Evolutionary conservation across 2,113 vertebrate genomes (phyloP), one percentile per base, ranked within the genome.

Genomic region (Carassius gibelio): DNA sequence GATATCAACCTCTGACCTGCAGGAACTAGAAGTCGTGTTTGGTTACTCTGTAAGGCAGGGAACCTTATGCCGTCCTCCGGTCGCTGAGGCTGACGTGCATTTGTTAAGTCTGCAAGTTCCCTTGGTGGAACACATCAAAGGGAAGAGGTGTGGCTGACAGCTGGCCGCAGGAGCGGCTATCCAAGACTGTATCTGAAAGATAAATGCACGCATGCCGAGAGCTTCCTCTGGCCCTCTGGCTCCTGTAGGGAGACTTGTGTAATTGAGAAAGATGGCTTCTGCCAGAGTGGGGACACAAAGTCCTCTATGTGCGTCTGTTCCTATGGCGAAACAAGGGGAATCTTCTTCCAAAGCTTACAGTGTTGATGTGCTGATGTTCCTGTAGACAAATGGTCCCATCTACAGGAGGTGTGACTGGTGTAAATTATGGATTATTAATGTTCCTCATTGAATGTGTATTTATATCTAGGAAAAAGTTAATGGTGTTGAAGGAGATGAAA

Each of bases 1-100:
- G 84, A 91, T 81, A 88, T 88, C 91, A 88, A 85, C 83, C 88
- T 69, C 92, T 93, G 92, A 93, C 94, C 92, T 94, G 88, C 86
- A 91, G 89, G 89, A 83, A 77, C 91, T 90, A 88, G 90, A 89
- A 91, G 72, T 55, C 85, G 86, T 88, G 90, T 90, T 90, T 92
- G 89, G 88, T 88, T 91, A 91, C 82, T 83, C 68, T 45, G 87
- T 87, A 90, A 68, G 82, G 87, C 86, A 87, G 30, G 30, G 74
- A 82, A 48, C 80, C 19, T 34, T 19, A 71, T 52, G 74, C 52
- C 1, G 42, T 76, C 69, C 30, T 76, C 62, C 21, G 38, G 71
- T 69, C 10, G 55, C 61, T 42, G 57, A 71, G 17, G 52, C 10
- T 23, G 42, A 55, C n/a, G 34, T 78, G 48, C 52, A 62, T 78